These are phyloP conservation scores for Periophthalmus modestus DNA, from an alignment of 2,113 vertebrate species.

Conservation along the genomic window DNA sequence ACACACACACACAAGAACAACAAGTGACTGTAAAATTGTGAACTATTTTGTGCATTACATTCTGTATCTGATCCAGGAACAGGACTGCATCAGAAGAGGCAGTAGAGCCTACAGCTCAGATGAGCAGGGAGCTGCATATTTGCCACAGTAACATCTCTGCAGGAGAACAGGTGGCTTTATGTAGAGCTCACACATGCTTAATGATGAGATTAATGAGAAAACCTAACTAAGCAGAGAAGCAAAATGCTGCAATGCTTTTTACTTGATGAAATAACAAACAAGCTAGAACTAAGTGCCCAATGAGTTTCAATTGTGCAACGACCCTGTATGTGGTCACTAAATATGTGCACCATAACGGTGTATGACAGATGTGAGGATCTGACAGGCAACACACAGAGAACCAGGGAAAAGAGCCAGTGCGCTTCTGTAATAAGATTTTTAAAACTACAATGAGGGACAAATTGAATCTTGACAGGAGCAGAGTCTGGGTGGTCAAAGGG, in stretches of 20 bases:
- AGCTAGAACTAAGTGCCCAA: constrained; percentile 14
- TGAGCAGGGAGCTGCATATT: constrained; percentile 6
- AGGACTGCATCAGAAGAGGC: no score
- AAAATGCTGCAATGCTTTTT: not conserved
- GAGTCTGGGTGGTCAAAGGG: constrained; percentile 31
- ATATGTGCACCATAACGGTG: constrained; percentile 22
- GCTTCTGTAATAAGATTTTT: constrained; percentile 50
- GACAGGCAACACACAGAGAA: constrained; percentile 26
- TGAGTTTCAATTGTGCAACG: constrained; percentile 4
- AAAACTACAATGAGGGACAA: constrained; percentile 56
- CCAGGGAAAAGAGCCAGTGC: constrained; percentile 31
- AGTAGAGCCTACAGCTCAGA: not conserved
- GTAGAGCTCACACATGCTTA: not conserved
- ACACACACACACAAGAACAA: not conserved
- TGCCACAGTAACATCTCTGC: not conserved
- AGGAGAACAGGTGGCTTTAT: constrained; percentile 12
- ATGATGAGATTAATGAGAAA: not conserved
- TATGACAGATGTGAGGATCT: constrained; percentile 37
- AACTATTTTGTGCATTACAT: no score
- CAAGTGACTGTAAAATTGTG: no score
- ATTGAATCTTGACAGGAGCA: constrained; percentile 53
- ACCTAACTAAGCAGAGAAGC: not conserved
- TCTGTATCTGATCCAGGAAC: no score
- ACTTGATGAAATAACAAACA: constrained; percentile 3
- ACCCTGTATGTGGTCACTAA: constrained; percentile 30